Evolutionary conservation across 2,113 vertebrate genomes (phyloP).

Genomic region (Alaudala cheleensis): DNA sequence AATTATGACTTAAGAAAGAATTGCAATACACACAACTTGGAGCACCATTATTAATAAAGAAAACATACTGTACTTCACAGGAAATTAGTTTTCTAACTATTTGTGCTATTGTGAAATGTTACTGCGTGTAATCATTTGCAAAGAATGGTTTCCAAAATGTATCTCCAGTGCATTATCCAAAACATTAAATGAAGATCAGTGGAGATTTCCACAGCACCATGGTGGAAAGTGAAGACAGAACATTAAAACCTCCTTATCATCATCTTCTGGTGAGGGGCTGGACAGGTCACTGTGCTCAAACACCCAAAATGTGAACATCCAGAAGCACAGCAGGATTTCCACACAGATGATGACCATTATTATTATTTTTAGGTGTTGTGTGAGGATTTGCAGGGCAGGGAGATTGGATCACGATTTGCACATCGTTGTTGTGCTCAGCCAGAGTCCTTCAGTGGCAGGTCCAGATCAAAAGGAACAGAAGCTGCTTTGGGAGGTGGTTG

Average conservation of each 20-base stretch:
- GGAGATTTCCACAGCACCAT: not conserved
- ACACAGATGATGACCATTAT: rapidly evolving
- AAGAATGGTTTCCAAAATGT: not conserved
- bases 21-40: not conserved
- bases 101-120: conserved; percentile 16
- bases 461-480: not conserved
- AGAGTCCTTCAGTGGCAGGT: not conserved
- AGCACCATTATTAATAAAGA: conserved; percentile 20
- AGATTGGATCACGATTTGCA: not conserved
- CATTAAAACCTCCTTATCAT: not conserved
- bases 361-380: not conserved
- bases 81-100: conserved; percentile 54
- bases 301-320: not conserved
- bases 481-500: rapidly evolving
- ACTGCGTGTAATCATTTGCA: not conserved
- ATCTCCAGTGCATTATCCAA: not conserved
- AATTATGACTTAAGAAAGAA: conserved; percentile 28
- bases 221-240: not conserved
- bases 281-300: not conserved
- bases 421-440: rapidly evolving
- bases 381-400: not conserved
- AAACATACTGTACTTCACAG: conserved; percentile 13
- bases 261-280: not conserved
- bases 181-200: not conserved
- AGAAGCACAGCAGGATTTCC: not conserved